These are phyloP conservation scores for Indicator maculatus DNA, from an alignment of 2,113 vertebrate species.

Conservation along the genomic window DNA sequence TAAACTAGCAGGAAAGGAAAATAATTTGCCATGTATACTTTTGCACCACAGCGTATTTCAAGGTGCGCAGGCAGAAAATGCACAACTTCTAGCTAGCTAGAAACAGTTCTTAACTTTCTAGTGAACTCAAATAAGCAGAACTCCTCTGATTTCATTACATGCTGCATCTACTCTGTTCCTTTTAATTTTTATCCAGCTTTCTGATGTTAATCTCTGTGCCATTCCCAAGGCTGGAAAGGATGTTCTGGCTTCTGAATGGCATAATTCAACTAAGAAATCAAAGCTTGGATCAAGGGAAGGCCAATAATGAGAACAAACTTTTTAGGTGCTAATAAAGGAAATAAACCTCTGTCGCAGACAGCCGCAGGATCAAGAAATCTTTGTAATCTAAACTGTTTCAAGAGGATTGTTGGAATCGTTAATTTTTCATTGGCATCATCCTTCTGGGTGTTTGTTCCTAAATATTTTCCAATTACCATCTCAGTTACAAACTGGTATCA, in stretches of 20 bases:
- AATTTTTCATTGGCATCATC: background rate
- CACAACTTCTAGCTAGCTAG: background rate
- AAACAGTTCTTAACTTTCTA: background rate
- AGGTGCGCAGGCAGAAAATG: background rate
- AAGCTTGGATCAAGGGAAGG: background rate
- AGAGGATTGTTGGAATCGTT: background rate
- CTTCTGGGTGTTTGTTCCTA: background rate
- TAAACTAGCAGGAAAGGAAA: background rate
- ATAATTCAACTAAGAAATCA: background rate
- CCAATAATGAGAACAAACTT: background rate
- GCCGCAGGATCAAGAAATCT: background rate
- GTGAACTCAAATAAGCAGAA: background rate
- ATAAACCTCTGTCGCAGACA: background rate
- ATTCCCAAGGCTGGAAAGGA: background rate
- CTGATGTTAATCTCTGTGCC: background rate
- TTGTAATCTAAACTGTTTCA: background rate
- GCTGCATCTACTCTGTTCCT: background rate
- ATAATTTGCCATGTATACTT: background rate
- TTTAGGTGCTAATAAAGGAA: background rate
- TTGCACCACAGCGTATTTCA: background rate
- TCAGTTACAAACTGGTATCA: background rate
- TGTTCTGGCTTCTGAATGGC: background rate
- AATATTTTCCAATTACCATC: background rate
- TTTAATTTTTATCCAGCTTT: constrained; percentile 16
- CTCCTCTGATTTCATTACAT: background rate